Evolutionary conservation across 2,113 vertebrate genomes (phyloP), one percentile per base, ranked within the genome.

Genomic region (Carassius gibelio): DNA sequence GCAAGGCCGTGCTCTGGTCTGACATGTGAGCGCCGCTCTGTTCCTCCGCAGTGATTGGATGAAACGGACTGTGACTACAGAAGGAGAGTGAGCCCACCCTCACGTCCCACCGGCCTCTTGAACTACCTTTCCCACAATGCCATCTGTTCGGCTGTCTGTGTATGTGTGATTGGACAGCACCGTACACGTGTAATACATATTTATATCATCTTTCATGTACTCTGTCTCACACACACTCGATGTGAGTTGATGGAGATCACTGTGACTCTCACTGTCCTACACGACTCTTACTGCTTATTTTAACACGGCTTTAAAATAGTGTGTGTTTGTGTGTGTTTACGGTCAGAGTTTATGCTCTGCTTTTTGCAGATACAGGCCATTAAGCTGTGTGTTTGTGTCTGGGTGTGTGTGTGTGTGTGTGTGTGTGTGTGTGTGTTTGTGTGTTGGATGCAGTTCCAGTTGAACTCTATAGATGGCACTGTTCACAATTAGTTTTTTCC

Each of bases 1-100:
- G 95, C 92, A 96, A 94, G 86, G 97, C 96, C 15, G 96, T 98
- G 85, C 94, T 99, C 57, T 99, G 98, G 98, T 94, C 97, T 0
- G 98, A 98, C 42, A 92, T 97, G 50, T 99, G 94, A 99, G 62
- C 78, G 82, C 50, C 64, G 52, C 50, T 52, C 50, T 15, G 3
- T 52, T 80, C 34, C 26, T 75, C 42, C 34, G 71, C 62, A 77
- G 36, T 71, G 85, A 79, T 86, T 59, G 81, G 81, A 36, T 68
- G 11, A 78, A 59, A 55, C 80, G 10, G 68, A 82, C 74, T 79
- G 57, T n/a, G 15, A 83, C 59, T 26, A 78, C 52, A 38, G 72
- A 84, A 15, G 9, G 61, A 76, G 68, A 57, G 76, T 80, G 68
- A 74, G 52, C 50, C 10, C 21, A 30, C 50, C 26, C 57, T 11